Percentiles rank a stretch among this genome's conserved stretches.
Evolutionary conservation across 35 echinoderm and acorn worm species (phyloP).

Genomic region (Lytechinus variegatus): DNA sequence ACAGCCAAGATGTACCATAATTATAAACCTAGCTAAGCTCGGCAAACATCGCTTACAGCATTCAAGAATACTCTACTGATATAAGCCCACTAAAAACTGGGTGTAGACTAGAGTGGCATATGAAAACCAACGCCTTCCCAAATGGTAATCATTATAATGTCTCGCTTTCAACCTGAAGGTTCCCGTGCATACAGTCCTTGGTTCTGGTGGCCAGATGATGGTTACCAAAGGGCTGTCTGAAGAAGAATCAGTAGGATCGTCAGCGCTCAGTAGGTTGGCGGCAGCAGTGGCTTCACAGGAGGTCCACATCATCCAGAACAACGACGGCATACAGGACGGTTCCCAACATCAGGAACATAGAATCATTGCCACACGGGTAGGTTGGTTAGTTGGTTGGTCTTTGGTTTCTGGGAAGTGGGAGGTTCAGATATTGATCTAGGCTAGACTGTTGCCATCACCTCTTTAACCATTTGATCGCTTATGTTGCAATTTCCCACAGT

Average conservation of each 20-base stretch:
- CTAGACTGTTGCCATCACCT: background rate
- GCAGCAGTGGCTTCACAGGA: slow-evolving; percentile 65
- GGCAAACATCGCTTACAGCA: too few relatives aligned
- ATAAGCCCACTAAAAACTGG: too few relatives aligned
- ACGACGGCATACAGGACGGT: background rate
- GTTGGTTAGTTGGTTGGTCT: background rate
- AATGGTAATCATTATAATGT: slow-evolving; percentile 6
- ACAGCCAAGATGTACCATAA: too few relatives aligned
- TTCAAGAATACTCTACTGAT: too few relatives aligned
- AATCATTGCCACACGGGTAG: slow-evolving; percentile 8
- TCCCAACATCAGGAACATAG: background rate
- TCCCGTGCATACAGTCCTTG: slow-evolving; percentile 35
- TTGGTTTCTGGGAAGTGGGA: background rate
- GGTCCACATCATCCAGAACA: slow-evolving; percentile 36
- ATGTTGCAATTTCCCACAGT: too few relatives aligned
- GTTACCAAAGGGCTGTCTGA: slow-evolving; percentile 32
- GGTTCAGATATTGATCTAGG: background rate
- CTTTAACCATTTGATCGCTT: background rate
- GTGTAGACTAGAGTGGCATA: too few relatives aligned
- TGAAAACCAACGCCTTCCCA: too few relatives aligned
- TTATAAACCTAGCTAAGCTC: too few relatives aligned
- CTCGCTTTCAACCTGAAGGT: slow-evolving; percentile 45
- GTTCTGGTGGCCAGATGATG: slow-evolving; percentile 24
- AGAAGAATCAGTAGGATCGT: slow-evolving; percentile 26
- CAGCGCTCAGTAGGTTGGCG: slow-evolving; percentile 64